These are phyloP conservation scores for Mythimna albipuncta DNA, from an alignment of 2,888 invertebrate species.

Conservation along the genomic window DNA sequence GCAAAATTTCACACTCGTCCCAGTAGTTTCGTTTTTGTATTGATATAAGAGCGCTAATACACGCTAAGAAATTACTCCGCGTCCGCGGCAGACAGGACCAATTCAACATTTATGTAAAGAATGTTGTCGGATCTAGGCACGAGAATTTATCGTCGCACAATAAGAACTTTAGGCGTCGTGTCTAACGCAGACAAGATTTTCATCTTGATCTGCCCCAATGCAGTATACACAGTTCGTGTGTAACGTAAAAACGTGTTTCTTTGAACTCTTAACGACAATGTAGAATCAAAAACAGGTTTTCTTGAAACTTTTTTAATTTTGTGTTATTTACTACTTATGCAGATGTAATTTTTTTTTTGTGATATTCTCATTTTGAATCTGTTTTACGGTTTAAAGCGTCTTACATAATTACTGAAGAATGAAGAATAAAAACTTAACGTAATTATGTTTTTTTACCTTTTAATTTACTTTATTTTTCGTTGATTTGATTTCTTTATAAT, in stretches of 20 bases:
- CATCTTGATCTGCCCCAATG: too few species aligned
- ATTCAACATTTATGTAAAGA: too few species aligned
- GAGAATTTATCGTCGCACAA: too few species aligned
- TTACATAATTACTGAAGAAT: slow-evolving; percentile 16
- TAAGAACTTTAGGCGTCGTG: too few species aligned
- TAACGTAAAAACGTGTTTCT: background rate
- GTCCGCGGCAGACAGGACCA: too few species aligned
- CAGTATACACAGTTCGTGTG: too few species aligned
- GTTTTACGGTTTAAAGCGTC: background rate
- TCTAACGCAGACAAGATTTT: too few species aligned
- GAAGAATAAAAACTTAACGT: slow-evolving; percentile 26
- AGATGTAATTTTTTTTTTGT: background rate
- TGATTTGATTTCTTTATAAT: background rate
- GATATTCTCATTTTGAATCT: slow-evolving; percentile 22
- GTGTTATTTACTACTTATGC: background rate
- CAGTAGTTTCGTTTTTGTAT: too few species aligned
- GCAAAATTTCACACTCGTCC: too few species aligned
- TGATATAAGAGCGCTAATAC: too few species aligned
- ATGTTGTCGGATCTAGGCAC: too few species aligned
- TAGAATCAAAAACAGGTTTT: background rate
- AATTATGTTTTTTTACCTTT: slow-evolving; percentile 22
- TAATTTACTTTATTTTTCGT: background rate
- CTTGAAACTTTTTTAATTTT: background rate
- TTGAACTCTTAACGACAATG: background rate
- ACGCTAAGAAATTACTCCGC: too few species aligned